A percentile compares a stretch with the other conserved stretches of the same genome.
Conservation (phyloP, 2,797 vertebrate species). For the Phrynocephalus guinanensis region DNA sequence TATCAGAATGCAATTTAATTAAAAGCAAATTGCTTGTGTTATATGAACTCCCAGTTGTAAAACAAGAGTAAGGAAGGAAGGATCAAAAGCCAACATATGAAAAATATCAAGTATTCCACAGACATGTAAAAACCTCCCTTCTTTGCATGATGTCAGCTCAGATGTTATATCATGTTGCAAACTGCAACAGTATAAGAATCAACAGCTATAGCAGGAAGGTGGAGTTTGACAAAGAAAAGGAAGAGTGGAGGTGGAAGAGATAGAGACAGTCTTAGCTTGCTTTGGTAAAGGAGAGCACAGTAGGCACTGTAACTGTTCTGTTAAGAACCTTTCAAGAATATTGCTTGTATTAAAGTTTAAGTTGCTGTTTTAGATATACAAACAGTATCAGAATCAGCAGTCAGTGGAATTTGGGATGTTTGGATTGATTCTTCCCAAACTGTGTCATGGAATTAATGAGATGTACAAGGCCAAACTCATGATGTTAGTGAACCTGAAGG, state of each 20-base stretch:
- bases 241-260: too few species aligned
- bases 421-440: neutral
- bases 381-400: neutral
- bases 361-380: too few species aligned
- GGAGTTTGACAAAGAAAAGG: too few species aligned
- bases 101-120: too few species aligned
- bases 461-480: neutral
- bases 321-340: too few species aligned
- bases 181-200: too few species aligned
- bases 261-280: too few species aligned
- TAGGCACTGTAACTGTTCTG: too few species aligned
- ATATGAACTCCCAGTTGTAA: too few species aligned
- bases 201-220: too few species aligned
- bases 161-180: neutral
- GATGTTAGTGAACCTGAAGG: neutral
- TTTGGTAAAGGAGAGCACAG: too few species aligned
- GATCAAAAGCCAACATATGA: neutral
- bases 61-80: neutral
- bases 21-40: conserved; percentile 26
- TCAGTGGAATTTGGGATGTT: neutral
- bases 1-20: conserved; percentile 3
- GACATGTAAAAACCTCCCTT: neutral
- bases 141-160: neutral
- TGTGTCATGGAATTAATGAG: neutral
- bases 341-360: too few species aligned